Base-by-base conservation (phyloP, 2,888 invertebrate genomes). In the Rambutsinella grinnellia region DNA sequence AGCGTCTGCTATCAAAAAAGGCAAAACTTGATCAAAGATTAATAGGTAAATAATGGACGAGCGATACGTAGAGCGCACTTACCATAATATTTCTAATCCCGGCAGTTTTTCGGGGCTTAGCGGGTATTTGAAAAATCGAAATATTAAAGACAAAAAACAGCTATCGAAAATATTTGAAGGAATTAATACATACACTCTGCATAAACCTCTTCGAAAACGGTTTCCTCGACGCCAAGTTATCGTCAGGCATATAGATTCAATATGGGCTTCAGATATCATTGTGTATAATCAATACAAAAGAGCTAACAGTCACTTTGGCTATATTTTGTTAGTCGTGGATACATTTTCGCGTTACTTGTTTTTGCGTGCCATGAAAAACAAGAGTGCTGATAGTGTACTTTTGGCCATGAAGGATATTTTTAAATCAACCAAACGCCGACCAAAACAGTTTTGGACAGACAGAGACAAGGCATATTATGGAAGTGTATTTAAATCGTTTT, bases 351-450 rank as follows among this genome's bases (percentile, higher is more conserved):
- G 36, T 36, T 51, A 28, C 17, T 3, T 54, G 2, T 53, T 24
- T 27, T 24, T 21, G 19, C 3, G 17, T 2, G 26, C 51, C n/a
- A 21, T 65, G 26, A 65, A 65, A 21, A 2, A n/a, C 3, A 65
- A 65, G 27, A 36, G 54, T 28, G 28, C 24, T 6, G 5, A 21
- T 3, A 27, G 8, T 3, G 17, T 65, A 6, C 13, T 58, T 3
- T 23, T 58, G 1, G 72, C 72, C 0, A 53, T 66, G 19, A 44
- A 47, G 44, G 0, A 1, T 8, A 28, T 72, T 1, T 72, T 72
- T 36, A 66, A 72, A 23, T 19, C 17, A 19, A 65, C 72, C 26
- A 60, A 53, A 10, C 27, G 72, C 15, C 21, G 65, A 2, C 60
- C 60, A 1, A 5, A 19, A 0, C 23, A 49, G 17, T 8, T 72